Evolutionary conservation across 2,113 vertebrate genomes (phyloP), one percentile per base, ranked within the genome.

Genomic region (Rafetus swinhoei): DNA sequence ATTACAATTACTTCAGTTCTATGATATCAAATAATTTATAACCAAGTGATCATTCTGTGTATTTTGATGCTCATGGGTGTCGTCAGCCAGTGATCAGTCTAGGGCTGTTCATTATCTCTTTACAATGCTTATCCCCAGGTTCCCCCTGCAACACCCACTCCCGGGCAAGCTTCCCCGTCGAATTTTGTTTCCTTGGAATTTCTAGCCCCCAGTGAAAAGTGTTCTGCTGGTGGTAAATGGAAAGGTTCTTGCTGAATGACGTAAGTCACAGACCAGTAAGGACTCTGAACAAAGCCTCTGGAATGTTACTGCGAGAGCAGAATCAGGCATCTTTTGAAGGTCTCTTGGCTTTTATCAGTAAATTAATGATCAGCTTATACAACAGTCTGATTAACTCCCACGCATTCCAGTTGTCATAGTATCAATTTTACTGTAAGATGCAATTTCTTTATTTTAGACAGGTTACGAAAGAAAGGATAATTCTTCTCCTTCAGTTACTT

Each of bases 321-420:
- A 94, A 97, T 96, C 96, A 96, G 86, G 74, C 89, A 81, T 96
- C 91, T 94, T 94, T 94, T 57, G 93, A 93, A 95, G 92, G 91
- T 96, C 94, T 92, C 88, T 94, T 96, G 96, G 90, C 95, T 96
- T 97, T 84, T 95, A 96, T 79, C 94, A 69, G 94, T 96, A 93
- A 95, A 84, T 94, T 95, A 57, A 29, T 96, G 95, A 95, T 95
- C 96, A 96, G n/a, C 86, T 45, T 86, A 89, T 95, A 96, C 79
- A 96, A 91, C 80, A 86, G 76, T 92, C 90, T 95, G 93, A 96
- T 97, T 97, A 97, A 94, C 95, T 96, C 91, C 91, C 93, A 95
- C 94, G 95, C 95, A 97, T 96, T 97, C 95, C 95, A 97, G 94
- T 95, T 98, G 96, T 96, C 94, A 93, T 52, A 91, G 96, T 97